Percentiles rank a stretch among this genome's conserved stretches.
phyloP scores from a whole-genome alignment of 2,113 vertebrate species.

The Pachyramphus minor region DNA sequence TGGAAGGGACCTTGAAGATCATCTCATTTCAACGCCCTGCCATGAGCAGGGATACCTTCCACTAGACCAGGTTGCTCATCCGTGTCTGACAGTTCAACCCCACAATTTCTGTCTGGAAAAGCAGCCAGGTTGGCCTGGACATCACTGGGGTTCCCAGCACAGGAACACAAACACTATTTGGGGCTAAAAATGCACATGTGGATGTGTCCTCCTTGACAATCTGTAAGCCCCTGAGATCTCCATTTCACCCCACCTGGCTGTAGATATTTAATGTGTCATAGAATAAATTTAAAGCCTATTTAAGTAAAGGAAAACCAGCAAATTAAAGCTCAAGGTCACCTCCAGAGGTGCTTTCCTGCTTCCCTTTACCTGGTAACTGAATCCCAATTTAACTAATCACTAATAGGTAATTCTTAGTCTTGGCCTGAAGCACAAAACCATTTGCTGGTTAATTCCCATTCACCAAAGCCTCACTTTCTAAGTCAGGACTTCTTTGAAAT shows the following conservation, averaged over 20 bases:
- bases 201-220: neutral
- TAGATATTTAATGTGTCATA: neutral
- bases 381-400: neutral
- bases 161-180: neutral
- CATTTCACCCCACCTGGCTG: neutral
- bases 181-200: accelerated
- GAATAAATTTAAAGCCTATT: neutral
- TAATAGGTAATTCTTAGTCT: neutral
- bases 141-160: neutral
- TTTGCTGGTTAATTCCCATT: neutral
- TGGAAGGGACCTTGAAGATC: neutral
- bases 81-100: neutral
- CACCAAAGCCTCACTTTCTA: neutral
- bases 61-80: neutral
- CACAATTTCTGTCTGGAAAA: neutral
- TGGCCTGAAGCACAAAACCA: neutral
- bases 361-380: neutral
- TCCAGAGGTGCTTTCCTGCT: neutral
- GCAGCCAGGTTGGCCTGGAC: neutral
- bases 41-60: neutral
- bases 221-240: neutral
- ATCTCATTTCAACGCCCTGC: neutral
- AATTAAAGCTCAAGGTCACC: neutral
- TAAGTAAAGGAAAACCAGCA: neutral
- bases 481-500: neutral